Base-by-base conservation (phyloP, 1,140 invertebrate genomes). In the Thaumetopoea pityocampa region DNA sequence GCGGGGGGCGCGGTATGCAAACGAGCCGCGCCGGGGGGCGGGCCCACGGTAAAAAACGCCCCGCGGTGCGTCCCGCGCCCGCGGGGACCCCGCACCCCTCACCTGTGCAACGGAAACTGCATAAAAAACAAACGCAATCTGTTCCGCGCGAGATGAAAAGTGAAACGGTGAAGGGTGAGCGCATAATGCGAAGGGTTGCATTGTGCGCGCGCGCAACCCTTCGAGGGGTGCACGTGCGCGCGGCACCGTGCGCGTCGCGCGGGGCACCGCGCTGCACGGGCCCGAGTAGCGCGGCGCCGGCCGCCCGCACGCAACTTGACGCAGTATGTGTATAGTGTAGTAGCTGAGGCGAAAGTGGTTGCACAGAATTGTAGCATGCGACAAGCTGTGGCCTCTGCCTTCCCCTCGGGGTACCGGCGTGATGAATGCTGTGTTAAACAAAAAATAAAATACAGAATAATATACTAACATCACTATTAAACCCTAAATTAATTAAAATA, bases 31-130 rank as follows among this genome's bases (percentile, higher is more conserved):
- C 28, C 44, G 42, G 49, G 50, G 41, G 38, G 57, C 42, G 12
- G 36, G 49, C 41, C 29, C 34, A 44, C 54, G 35, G 43, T 66
- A 61, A 64, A 62, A 64, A 62, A 66, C 69, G 57, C 53, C 57
- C 45, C 42, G 18, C 54, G 35, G 47, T 44, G 42, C 40, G 1
- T 36, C 30, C 36, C 32, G 10, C 53, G 26, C 28, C 45, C 22
- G 38, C 14, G 35, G 52, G 9, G 48, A 28, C 27, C 16, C 38
- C 43, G 22, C 59, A 10, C 36, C 15, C 53, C 26, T 14, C 33
- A 8, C 42, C 33, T 44, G 35, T 37, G 48, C 44, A 48, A 40
- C 48, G 47, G 46, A 58, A 40, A 51, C 23, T 36, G 5, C 10
- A 32, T 47, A 54, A 57, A 57, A 56, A 53, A 57, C 36, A 43